Base-by-base conservation (phyloP, 1,140 invertebrate genomes). In the Anastatus disparis region DNA sequence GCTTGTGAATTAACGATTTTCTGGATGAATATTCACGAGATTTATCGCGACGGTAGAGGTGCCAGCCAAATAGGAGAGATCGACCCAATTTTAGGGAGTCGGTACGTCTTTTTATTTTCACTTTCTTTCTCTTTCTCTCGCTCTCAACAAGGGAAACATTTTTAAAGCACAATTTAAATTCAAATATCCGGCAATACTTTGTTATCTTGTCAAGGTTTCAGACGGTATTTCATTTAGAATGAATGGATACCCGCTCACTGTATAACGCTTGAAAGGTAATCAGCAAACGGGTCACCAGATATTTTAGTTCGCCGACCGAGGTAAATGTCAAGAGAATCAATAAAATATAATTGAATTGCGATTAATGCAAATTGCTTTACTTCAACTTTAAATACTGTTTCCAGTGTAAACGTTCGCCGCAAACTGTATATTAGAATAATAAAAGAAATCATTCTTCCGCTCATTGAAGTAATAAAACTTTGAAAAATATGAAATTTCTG, bases 1-100 rank as follows among this genome's bases (percentile, higher is more conserved):
- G 20, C 52, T 55, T 38, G 1, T 7, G 53, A n/a, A 58, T 67
- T 46, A 67, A 67, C 40, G 20, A 67, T 58, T 50, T 67, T 50
- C 20, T 29, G 15, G 27, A 31, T 50, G 42, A 59, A 67, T 67
- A 59, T 67, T 15, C 40, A 56, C n/a, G 38, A 44, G 12, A 56
- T 58, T 67, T 67, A 56, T 42, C 42, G 12, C 20, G 1, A 29
- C 15, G 20, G 3, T 22, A 55, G 3, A 55, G 1, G n/a, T 7
- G 31, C 17, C 3, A 17, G 20, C n/a, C 8, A 13, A 3, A n/a
- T n/a, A n/a, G n/a, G n/a, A n/a, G n/a, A 26, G 27, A 64, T 52
- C 26, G 38, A 66, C 26, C 31, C 8, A 66, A 66, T 44, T 66
- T 27, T 46, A 27, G 2, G 9, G 15, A 2, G 35, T 22, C 29